A percentile compares a stretch with the other conserved stretches of the same genome.
Conservation (phyloP, 2,888 invertebrate species). For the Hanleya hanleyi region DNA sequence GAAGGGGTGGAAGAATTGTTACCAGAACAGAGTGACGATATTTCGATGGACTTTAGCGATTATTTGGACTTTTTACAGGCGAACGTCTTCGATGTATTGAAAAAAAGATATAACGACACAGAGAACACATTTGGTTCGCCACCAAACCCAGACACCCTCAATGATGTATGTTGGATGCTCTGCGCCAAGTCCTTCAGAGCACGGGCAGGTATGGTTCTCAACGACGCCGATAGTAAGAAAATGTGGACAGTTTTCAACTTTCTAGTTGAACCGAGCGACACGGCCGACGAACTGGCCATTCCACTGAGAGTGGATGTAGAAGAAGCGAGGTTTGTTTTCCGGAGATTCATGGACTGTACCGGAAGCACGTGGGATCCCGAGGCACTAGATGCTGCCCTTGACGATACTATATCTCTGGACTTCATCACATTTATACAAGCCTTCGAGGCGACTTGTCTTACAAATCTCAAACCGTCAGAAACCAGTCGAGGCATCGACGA, state of each 20-base stretch:
- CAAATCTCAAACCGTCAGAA: constrained; percentile 20
- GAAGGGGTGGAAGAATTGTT: constrained; percentile 86
- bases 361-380: constrained; percentile 17
- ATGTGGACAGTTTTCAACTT: constrained; percentile 82
- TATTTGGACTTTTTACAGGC: constrained; percentile 20
- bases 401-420: constrained; percentile 16
- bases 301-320: constrained; percentile 58
- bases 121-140: constrained; percentile 27
- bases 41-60: constrained; percentile 37
- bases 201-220: constrained; percentile 78
- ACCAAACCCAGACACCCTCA: constrained; percentile 72
- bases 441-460: constrained; percentile 7
- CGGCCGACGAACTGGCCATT: constrained; percentile 37
- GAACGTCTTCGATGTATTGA: constrained; percentile 22
- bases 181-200: constrained; percentile 81
- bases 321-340: constrained; percentile 47
- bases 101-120: not conserved
- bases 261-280: constrained; percentile 80
- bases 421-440: constrained; percentile 33
- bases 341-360: constrained; percentile 30
- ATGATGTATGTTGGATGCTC: constrained; percentile 87
- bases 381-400: constrained; percentile 1
- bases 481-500: constrained; percentile 31
- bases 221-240: constrained; percentile 81
- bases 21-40: constrained; percentile 79